Percentiles rank a stretch among this genome's conserved stretches.
Conservation (phyloP, 2,113 vertebrate species). For the Stomatorhinus ivindoensis region DNA sequence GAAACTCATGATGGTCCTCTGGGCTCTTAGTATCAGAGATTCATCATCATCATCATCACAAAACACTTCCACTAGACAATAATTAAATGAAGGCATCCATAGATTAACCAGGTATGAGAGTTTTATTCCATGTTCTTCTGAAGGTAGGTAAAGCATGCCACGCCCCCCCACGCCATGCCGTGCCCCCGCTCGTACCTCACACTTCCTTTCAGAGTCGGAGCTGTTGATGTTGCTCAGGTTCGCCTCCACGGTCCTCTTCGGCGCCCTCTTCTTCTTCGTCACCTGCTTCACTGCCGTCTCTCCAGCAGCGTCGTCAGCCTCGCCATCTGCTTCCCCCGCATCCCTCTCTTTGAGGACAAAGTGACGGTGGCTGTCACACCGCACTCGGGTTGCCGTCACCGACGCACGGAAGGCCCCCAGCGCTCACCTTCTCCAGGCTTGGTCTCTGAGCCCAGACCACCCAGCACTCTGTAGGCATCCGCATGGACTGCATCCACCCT, state of each 20-base stretch:
- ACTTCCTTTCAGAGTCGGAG: conserved; percentile 60
- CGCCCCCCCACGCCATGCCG: background rate
- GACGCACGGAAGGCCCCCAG: background rate
- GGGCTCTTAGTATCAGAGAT: background rate
- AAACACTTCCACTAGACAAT: background rate
- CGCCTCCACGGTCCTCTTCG: conserved; percentile 75
- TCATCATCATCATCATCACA: background rate
- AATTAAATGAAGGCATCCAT: background rate
- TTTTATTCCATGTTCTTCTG: background rate
- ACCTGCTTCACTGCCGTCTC: conserved; percentile 51
- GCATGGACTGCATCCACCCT: conserved; percentile 84
- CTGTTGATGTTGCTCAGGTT: conserved; percentile 79
- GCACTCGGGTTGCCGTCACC: background rate
- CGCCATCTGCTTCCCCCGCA: conserved; percentile 22
- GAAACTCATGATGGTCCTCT: background rate
- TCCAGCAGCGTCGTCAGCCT: background rate
- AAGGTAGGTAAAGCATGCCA: background rate
- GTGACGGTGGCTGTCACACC: background rate
- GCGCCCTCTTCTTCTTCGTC: conserved; percentile 63
- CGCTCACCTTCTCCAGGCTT: conserved; percentile 50
- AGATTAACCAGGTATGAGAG: background rate
- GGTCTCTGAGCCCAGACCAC: conserved; percentile 69
- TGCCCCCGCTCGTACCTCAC: conserved; percentile 59
- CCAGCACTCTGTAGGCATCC: conserved; percentile 80
- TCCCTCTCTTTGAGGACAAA: conserved; percentile 34